phyloP scores from a whole-genome alignment of 2,888 invertebrate genomes.

The Lithophane ornitopus region DNA sequence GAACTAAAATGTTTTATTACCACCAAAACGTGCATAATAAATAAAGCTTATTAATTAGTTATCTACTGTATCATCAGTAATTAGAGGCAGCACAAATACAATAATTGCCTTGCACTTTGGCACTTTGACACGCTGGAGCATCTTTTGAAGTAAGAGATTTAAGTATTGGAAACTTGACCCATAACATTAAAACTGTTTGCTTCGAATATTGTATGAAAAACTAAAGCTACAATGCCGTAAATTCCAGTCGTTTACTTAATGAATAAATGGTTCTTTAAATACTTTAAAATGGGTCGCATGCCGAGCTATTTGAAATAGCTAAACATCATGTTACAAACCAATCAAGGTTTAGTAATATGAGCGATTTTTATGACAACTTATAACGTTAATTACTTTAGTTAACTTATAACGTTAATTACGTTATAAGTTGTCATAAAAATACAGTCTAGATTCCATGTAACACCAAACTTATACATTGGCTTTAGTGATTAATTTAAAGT shows the following conservation, averaged over 20 bases:
- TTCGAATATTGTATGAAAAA: background rate
- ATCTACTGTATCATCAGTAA: too few species aligned
- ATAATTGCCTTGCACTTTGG: background rate
- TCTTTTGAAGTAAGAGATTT: background rate
- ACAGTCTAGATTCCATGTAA: too few species aligned
- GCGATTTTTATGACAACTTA: background rate
- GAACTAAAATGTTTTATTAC: background rate
- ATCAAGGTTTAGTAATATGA: background rate
- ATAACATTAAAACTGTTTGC: constrained; percentile 7
- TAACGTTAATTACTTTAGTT: background rate
- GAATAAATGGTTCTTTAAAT: background rate
- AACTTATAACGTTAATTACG: background rate
- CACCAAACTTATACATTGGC: background rate
- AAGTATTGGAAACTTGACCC: background rate
- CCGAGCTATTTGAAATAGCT: background rate
- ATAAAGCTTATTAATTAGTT: too few species aligned
- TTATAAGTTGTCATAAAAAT: too few species aligned
- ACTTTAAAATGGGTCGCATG: background rate
- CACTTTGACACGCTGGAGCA: background rate
- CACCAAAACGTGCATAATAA: too few species aligned
- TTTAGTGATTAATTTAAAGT: constrained; percentile 11
- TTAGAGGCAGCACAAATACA: background rate
- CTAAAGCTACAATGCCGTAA: background rate
- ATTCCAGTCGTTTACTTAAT: background rate
- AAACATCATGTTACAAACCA: background rate